Evolutionary conservation across 1,140 invertebrate genomes (phyloP), one percentile per base, ranked within the genome.

Genomic region (Scaptomyza montana): DNA sequence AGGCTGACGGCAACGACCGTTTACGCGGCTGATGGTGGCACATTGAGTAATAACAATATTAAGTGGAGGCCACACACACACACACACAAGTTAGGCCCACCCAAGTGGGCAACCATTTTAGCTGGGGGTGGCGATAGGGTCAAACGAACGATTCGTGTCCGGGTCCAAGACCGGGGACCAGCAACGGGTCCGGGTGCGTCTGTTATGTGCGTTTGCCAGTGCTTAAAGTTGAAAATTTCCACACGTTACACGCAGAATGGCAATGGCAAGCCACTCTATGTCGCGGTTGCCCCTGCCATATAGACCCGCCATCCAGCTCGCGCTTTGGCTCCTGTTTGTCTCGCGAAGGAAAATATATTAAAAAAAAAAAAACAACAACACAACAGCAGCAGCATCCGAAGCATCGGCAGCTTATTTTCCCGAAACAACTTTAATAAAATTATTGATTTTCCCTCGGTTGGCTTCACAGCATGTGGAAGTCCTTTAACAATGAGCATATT

Each of bases 11-110:
- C 80, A 85, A 85, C 81, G 80, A 85, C 68, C 66, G 79, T 78
- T 85, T 89, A 80, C 69, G 84, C 79, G 76, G 64, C 84, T 82
- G 84, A 77, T 87, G 84, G 49, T 55, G 77, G 45, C 84, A 80
- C 84, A 89, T 89, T 89, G 79, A 81, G 69, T 82, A 89, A 87
- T 89, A 87, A 78, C 77, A 66, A 75, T 74, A 82, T 82, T 72
- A 70, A 80, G 79, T 71, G 76, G 51, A 51, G 47, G 39, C 53
- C 51, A 41, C 54, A 36, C 60, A 36, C 33, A 36, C 30, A 33
- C 30, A 33, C 30, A 25, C 21, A 25, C 21, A 45, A 63, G 60
- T 56, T 64, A 62, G 53, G 47, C 53, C 47, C 56, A 57, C 51
- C 25, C 51, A 43, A 57, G 55, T n/a, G 46, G 63, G n/a, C 33